Evolutionary conservation across 2,888 invertebrate species (phyloP), one percentile per base, ranked within the genome.

Genomic region (Hirtodrosophila cameraria): DNA sequence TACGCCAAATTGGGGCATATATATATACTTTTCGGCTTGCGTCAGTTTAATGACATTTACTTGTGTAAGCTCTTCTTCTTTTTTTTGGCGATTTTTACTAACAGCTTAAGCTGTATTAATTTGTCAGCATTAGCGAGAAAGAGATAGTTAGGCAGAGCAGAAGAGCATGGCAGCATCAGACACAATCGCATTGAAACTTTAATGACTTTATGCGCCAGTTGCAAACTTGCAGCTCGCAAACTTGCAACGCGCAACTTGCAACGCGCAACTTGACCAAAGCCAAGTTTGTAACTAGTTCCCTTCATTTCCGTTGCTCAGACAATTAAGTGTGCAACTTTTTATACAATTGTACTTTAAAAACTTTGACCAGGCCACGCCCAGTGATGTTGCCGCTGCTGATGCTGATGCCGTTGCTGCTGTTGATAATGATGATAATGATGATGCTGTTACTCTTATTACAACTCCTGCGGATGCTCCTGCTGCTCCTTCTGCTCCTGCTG

Each of bases 191-290:
- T 80, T 71, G 71, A 62, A 82, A 82, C 80, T 82, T 85, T 85
- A 80, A 80, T 80, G 80, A 85, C 83, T 80, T 85, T 75, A 85
- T 80, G 80, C 80, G 76, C 73, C 69, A 85, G 69, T 68, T 60
- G 81, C 60, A 62, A 59, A n/a, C n/a, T n/a, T n/a, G 58, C 58
- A 4, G 42, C 64, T 18, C 42, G 59, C 42, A 43, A 65, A 68
- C 59, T 62, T 38, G 42, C 52, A 15, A 38, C 50, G 45, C 45
- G 58, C 54, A 2, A n/a, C 25, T 39, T 35, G 49, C 66, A 27
- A 18, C 20, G 11, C 5, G 35, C 33, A 31, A 69, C 25, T 66
- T 72, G 73, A 67, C 74, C 67, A 61, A 35, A 45, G 59, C 39
- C 66, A 66, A 67, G 68, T 73, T 70, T 73, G 69, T 50, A 73